Evolutionary conservation across 2,888 invertebrate genomes (phyloP).

Genomic region (Nebria salina): DNA sequence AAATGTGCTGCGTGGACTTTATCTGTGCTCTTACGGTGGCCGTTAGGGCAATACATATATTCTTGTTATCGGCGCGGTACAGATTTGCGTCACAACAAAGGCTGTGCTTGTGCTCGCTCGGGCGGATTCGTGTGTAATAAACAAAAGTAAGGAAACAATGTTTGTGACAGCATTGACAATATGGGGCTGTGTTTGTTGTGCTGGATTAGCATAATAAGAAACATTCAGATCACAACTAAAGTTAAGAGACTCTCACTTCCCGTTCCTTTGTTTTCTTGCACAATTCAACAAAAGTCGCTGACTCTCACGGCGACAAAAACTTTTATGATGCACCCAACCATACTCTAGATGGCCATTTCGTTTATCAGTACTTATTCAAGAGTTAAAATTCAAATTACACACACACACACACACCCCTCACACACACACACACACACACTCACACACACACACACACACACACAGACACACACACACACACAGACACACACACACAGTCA

Average conservation of each 20-base stretch:
- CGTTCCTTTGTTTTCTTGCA: conserved; percentile 12
- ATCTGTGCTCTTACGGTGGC: not conserved
- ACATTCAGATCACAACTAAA: conserved; percentile 17
- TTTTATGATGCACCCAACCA: conserved; percentile 4
- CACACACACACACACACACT: too few species aligned
- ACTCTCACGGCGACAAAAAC: not conserved
- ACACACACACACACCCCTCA: not conserved
- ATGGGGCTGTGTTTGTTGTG: conserved; percentile 2
- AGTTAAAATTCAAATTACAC: too few species aligned
- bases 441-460: not conserved
- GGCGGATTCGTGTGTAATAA: conserved; percentile 13
- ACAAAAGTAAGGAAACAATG: conserved; percentile 43
- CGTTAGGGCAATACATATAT: conserved; percentile 9
- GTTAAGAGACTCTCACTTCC: conserved; percentile 5
- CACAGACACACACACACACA: too few species aligned
- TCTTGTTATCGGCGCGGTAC: conserved; percentile 3
- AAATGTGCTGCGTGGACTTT: not conserved
- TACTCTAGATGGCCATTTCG: not conserved
- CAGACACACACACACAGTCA: not conserved
- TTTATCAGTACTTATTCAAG: conserved; percentile 11
- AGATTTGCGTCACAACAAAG: conserved; percentile 2
- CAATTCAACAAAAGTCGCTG: not conserved
- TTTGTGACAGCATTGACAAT: conserved; percentile 39
- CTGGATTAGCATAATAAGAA: conserved; percentile 44
- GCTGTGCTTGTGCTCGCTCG: not conserved